Conservation (phyloP, 2,113 vertebrate genomes). For the Pluvianellus socialis region DNA sequence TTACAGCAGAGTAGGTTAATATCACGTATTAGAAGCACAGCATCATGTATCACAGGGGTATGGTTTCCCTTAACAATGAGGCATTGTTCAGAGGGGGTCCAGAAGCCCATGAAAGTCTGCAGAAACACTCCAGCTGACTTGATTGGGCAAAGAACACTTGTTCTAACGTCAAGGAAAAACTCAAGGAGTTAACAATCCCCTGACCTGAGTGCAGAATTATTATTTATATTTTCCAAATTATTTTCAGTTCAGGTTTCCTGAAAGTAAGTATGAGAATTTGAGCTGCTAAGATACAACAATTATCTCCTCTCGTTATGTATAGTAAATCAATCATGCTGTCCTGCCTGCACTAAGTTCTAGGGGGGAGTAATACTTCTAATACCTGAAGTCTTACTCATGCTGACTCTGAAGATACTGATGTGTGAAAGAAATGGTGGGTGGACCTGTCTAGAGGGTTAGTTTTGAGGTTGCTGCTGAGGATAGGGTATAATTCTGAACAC, state of each 20-base stretch:
- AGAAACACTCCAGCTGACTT: background rate
- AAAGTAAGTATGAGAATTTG: background rate
- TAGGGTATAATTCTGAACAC: background rate
- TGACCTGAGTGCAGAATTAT: background rate
- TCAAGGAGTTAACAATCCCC: background rate
- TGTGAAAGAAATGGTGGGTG: background rate
- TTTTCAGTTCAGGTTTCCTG: background rate
- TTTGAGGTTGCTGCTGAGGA: background rate
- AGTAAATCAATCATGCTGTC: background rate
- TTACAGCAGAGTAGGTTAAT: background rate
- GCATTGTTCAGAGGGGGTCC: background rate
- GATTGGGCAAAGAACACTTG: background rate
- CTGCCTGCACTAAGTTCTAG: background rate
- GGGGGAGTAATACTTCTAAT: background rate
- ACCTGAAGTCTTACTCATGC: background rate
- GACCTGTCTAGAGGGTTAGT: background rate
- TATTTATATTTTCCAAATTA: background rate
- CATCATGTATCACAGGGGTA: background rate
- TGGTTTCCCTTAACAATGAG: background rate
- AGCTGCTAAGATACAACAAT: background rate
- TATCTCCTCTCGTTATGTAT: background rate
- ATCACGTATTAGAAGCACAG: background rate
- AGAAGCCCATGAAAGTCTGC: background rate
- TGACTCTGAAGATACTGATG: background rate
- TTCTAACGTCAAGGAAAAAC: background rate